Evolutionary conservation across 2,113 vertebrate species (phyloP).

Genomic region (Chloroceryle aenea): DNA sequence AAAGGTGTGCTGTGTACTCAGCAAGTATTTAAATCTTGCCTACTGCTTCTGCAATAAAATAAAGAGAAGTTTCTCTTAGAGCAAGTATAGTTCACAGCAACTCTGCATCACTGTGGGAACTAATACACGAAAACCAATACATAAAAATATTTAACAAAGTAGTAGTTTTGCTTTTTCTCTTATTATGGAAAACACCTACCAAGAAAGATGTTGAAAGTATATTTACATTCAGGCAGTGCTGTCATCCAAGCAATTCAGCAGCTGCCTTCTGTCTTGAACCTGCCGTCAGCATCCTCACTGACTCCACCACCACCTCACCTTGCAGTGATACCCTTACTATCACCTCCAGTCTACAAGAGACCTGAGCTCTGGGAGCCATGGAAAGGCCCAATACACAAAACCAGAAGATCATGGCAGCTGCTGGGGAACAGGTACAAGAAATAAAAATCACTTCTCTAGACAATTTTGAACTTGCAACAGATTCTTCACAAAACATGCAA

Average conservation of each 20-base stretch:
- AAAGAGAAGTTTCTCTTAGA: neutral
- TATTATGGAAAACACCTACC: neutral
- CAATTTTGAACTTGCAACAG: neutral
- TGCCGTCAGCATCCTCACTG: rapidly evolving
- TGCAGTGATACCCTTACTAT: rapidly evolving
- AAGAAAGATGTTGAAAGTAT: neutral
- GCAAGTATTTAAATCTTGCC: neutral
- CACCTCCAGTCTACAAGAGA: neutral
- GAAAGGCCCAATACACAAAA: neutral
- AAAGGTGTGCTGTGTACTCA: slow-evolving; percentile 24
- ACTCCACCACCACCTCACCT: neutral
- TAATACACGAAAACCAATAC: neutral
- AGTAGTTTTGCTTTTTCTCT: neutral
- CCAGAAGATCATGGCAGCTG: neutral
- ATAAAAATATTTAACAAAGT: neutral
- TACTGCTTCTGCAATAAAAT: neutral
- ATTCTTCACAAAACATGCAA: rapidly evolving
- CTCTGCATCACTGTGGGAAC: neutral
- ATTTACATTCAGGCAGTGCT: neutral
- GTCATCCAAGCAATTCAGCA: neutral
- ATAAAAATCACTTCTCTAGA: neutral
- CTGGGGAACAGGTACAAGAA: rapidly evolving
- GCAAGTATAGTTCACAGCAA: neutral
- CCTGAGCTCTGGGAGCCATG: neutral
- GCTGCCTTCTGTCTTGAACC: neutral